Evolutionary conservation across 2,797 vertebrate species (phyloP).

Genomic region (Myiothlypis coronata): DNA sequence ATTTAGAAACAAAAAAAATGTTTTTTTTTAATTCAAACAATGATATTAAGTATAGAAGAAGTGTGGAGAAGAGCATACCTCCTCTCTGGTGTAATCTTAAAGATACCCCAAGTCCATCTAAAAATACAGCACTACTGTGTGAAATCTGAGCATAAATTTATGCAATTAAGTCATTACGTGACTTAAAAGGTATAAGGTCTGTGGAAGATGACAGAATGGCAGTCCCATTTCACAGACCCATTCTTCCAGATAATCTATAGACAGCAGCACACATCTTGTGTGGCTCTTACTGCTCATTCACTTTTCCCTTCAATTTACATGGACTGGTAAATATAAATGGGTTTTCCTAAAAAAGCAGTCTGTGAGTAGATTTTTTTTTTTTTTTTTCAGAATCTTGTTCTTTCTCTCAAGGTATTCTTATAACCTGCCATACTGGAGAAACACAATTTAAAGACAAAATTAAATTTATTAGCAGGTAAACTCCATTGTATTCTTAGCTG

Average conservation of each 20-base stretch:
- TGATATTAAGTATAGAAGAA: neutral
- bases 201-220: neutral
- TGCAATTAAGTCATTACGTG: neutral
- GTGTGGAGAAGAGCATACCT: rapidly evolving
- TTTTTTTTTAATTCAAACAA: neutral
- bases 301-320: neutral
- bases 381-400: neutral
- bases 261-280: neutral
- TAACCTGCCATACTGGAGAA: neutral
- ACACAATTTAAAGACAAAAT: neutral
- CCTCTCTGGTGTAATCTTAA: neutral
- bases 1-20: neutral
- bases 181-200: neutral
- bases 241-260: neutral
- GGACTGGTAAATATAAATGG: neutral
- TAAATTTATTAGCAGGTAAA: neutral
- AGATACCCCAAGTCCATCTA: neutral
- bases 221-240: neutral
- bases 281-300: neutral
- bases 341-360: neutral
- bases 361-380: neutral
- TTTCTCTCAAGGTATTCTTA: neutral
- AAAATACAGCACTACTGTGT: neutral
- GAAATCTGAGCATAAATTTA: neutral
- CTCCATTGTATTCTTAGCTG: neutral